phyloP scores from a whole-genome alignment of 2,113 vertebrate species.

The Megaceryle maxima region DNA sequence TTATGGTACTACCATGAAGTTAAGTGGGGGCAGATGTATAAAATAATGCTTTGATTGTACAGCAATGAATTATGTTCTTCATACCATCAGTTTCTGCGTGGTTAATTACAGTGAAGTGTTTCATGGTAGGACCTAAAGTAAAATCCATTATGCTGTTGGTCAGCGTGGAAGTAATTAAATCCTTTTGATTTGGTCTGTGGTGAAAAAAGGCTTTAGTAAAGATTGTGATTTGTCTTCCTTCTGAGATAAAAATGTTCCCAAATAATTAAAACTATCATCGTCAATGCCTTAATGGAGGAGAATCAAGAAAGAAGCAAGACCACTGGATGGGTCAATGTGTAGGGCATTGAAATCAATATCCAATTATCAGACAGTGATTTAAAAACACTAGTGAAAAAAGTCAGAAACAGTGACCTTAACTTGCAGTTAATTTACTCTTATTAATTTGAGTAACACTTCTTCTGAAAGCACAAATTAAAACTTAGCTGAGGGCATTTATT shows the following conservation, averaged over 20 bases:
- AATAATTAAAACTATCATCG: not conserved
- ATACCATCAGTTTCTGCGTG: not conserved
- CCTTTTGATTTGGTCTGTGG: not conserved
- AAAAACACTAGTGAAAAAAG: not conserved
- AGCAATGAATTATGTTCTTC: not conserved
- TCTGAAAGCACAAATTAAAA: not conserved
- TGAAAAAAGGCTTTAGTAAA: not conserved
- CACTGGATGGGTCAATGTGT: not conserved
- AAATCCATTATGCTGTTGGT: conserved; percentile 32
- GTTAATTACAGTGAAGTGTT: conserved; percentile 29
- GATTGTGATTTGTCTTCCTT: not conserved
- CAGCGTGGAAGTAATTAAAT: conserved; percentile 27
- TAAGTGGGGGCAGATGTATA: not conserved
- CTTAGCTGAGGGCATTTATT: not conserved
- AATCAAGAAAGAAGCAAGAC: not conserved
- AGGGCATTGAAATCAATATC: conserved; percentile 24
- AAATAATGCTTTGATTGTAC: not conserved
- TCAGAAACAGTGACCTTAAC: not conserved
- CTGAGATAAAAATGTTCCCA: not conserved
- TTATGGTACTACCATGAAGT: not conserved
- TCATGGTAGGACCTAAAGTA: not conserved
- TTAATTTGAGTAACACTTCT: not conserved
- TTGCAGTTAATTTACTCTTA: conserved; percentile 12
- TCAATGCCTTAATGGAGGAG: not conserved
- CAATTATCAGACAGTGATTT: conserved; percentile 18